These are phyloP conservation scores for Apomyelois bistriatella DNA, from an alignment of 2,888 invertebrate species.

Conservation along the genomic window DNA sequence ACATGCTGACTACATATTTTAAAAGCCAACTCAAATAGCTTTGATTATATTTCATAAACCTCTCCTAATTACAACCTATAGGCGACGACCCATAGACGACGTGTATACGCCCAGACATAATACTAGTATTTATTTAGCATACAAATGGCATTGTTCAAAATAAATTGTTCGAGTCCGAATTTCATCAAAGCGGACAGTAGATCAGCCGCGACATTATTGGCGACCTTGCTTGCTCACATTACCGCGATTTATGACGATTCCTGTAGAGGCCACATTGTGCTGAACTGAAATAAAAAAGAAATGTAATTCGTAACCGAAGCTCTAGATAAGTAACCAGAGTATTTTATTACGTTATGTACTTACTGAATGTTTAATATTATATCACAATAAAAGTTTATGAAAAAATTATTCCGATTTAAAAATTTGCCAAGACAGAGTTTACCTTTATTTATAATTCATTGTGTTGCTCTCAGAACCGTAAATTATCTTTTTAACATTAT, in stretches of 20 bases:
- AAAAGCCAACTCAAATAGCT: too few relatives aligned
- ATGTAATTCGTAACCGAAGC: neutral
- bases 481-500: neutral
- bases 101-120: too few relatives aligned
- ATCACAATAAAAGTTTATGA: too few relatives aligned
- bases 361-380: too few relatives aligned
- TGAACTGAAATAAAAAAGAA: neutral
- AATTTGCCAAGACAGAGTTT: too few relatives aligned
- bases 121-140: neutral
- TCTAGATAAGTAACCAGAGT: neutral
- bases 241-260: neutral
- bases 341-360: neutral
- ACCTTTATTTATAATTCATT: too few relatives aligned
- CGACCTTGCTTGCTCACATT: neutral
- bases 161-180: neutral
- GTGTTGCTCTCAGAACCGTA: neutral
- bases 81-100: too few relatives aligned
- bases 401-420: too few relatives aligned
- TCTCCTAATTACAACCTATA: too few relatives aligned
- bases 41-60: too few relatives aligned
- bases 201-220: neutral
- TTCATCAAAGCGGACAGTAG: conserved; percentile 12
- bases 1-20: too few relatives aligned
- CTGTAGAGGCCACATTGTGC: neutral
- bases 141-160: neutral